Conservation (phyloP, 2,113 vertebrate species). For the Toxostoma redivivum region DNA sequence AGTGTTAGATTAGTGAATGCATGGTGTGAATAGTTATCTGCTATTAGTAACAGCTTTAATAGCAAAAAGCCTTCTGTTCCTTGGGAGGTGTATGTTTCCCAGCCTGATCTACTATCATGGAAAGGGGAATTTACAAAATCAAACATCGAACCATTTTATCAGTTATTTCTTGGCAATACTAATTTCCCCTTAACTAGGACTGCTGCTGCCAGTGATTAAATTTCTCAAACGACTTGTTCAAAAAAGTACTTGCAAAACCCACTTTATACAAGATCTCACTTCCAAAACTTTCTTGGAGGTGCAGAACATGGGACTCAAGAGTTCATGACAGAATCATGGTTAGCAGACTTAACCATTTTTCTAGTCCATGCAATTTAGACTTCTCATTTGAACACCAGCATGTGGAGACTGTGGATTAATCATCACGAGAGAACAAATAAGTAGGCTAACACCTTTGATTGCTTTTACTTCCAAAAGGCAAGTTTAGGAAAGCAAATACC, state of each 20-base stretch:
- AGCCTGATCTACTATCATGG: neutral
- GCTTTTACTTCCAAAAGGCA: neutral
- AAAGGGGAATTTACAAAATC: neutral
- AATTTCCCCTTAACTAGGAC: neutral
- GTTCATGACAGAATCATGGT: neutral
- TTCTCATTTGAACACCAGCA: neutral
- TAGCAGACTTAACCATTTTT: neutral
- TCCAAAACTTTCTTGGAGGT: neutral
- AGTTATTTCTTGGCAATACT: neutral
- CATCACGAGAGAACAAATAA: neutral
- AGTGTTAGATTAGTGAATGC: accelerated
- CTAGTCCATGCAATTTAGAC: neutral
- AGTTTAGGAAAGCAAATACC: neutral
- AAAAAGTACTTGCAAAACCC: neutral
- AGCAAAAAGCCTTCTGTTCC: neutral
- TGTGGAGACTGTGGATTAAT: neutral
- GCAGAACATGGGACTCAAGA: neutral
- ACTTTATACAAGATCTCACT: neutral
- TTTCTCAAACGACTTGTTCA: neutral
- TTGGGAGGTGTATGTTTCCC: neutral
- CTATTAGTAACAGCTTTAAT: neutral
- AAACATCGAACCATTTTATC: neutral
- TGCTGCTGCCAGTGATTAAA: neutral
- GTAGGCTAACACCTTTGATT: neutral
- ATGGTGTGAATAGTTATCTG: neutral